phyloP scores from a whole-genome alignment of 2,888 invertebrate genomes.

The Catocala sponsa region DNA sequence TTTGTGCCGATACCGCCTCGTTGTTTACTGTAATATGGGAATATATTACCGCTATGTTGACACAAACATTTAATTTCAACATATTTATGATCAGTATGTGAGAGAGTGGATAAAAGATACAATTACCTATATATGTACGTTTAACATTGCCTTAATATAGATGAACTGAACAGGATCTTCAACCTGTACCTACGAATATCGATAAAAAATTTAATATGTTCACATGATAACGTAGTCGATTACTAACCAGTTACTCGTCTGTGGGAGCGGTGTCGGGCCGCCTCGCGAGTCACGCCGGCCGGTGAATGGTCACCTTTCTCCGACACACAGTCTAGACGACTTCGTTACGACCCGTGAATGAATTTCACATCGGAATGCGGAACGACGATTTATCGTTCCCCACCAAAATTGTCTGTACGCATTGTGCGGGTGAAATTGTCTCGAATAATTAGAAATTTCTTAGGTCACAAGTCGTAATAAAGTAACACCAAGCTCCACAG shows the following conservation, averaged over 20 bases:
- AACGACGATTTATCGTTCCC: slow-evolving; percentile 77
- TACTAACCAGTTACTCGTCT: slow-evolving; percentile 71
- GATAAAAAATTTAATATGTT: slow-evolving; percentile 33
- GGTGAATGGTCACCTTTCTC: slow-evolving; percentile 88
- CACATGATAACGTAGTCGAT: slow-evolving; percentile 46
- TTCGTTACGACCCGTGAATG: slow-evolving; percentile 83
- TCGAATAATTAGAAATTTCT: slow-evolving; percentile 70
- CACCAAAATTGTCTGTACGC: slow-evolving; percentile 70
- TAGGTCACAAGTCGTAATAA: slow-evolving; percentile 48
- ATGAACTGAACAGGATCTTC: slow-evolving; percentile 26
- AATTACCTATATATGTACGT: not conserved
- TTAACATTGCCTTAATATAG: slow-evolving; percentile 26
- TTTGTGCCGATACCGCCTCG: slow-evolving; percentile 58
- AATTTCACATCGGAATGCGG: slow-evolving; percentile 85
- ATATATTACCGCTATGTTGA: slow-evolving; percentile 21
- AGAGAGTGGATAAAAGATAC: not conserved
- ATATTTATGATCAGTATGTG: not conserved
- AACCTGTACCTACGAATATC: slow-evolving; percentile 22
- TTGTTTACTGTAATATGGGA: slow-evolving; percentile 27
- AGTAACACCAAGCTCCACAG: slow-evolving; percentile 34
- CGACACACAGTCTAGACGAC: slow-evolving; percentile 85
- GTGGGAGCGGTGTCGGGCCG: slow-evolving; percentile 68
- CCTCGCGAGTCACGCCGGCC: slow-evolving; percentile 65
- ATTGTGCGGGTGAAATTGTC: slow-evolving; percentile 72
- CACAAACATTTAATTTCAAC: not conserved